These are phyloP conservation scores for Takifugu rubripes DNA, from an alignment of 2,797 vertebrate genomes.

Conservation along the genomic window DNA sequence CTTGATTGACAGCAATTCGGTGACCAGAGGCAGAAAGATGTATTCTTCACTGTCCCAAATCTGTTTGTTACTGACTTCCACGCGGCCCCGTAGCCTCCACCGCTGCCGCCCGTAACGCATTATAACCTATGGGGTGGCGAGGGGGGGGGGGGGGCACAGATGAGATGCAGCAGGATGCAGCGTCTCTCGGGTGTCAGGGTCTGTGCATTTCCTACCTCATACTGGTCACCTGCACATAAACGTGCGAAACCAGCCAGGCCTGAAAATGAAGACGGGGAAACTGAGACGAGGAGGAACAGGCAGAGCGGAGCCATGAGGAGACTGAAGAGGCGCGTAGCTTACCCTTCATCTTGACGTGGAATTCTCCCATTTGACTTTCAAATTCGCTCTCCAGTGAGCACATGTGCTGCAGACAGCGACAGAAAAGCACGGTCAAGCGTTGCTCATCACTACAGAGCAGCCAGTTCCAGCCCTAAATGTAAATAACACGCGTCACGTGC, in stretches of 20 bases:
- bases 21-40: slow-evolving; percentile 91
- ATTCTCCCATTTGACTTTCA: slow-evolving; percentile 96
- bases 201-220: slow-evolving; percentile 83
- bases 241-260: slow-evolving; percentile 95
- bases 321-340: slow-evolving; percentile 38
- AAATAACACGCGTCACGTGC: too few species aligned
- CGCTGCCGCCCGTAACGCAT: slow-evolving; percentile 97
- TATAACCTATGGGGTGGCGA: slow-evolving; percentile 79
- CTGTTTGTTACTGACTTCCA: slow-evolving; percentile 94
- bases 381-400: slow-evolving; percentile 93
- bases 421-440: neutral
- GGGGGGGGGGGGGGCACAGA: neutral
- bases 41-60: slow-evolving; percentile 98
- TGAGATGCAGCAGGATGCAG: neutral
- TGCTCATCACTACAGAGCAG: neutral
- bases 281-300: slow-evolving; percentile 1
- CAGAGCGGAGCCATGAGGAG: slow-evolving; percentile 9
- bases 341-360: slow-evolving; percentile 99
- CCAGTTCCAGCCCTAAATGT: neutral
- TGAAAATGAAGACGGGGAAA: slow-evolving; percentile 58
- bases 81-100: slow-evolving; percentile 93
- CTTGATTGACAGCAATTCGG: slow-evolving; percentile 97
- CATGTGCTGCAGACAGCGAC: slow-evolving; percentile 83
- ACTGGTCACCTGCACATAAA: slow-evolving; percentile 96
- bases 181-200: neutral